Evolutionary conservation across 2,888 invertebrate species (phyloP), one percentile per base, ranked within the genome.

Genomic region (Euclidia mi): DNA sequence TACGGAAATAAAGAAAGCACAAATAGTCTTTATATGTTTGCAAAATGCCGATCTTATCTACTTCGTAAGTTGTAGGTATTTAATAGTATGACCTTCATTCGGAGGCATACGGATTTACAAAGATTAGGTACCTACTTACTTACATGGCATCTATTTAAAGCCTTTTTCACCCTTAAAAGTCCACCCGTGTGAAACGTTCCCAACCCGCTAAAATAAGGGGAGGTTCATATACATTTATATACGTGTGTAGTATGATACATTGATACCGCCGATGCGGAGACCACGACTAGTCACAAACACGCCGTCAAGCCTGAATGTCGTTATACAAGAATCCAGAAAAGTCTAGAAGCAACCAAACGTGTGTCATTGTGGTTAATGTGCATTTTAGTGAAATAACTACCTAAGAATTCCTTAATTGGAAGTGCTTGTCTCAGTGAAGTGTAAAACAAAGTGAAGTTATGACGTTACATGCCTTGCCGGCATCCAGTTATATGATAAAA

Each of bases 401-500:
- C 82, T 71, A 85, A 84, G 81, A 73, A 75, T 71, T 81, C 80
- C 78, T 49, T 84, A 81, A 84, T 75, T 81, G 82, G 71, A 77
- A 82, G 82, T 86, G 76, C 60, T 72, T 65, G 7, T 65, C 56
- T 46, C 52, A 32, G 88, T 87, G 88, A 81, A 82, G 91, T 91
- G 92, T 75, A 65, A 79, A 77, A 52, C 67, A 89, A 91, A 89
- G 89, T 91, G 88, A 83, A 93, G 94, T 91, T 84, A 95, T 95
- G 95, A 95, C 95, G 95, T 94, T 95, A 91, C 81, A 89, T 93
- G 92, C 91, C 87, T 76, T 89, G 65, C 89, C 91, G 86, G 91
- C 92, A 90, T 85, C 89, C 72, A 90, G 82, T 89, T 92, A 88
- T 76, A 93, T 92, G 91, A 89, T 91, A 87, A 82, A 88, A 77